Conservation (phyloP, 2,888 invertebrate genomes). For the Harpalus rubripes region DNA sequence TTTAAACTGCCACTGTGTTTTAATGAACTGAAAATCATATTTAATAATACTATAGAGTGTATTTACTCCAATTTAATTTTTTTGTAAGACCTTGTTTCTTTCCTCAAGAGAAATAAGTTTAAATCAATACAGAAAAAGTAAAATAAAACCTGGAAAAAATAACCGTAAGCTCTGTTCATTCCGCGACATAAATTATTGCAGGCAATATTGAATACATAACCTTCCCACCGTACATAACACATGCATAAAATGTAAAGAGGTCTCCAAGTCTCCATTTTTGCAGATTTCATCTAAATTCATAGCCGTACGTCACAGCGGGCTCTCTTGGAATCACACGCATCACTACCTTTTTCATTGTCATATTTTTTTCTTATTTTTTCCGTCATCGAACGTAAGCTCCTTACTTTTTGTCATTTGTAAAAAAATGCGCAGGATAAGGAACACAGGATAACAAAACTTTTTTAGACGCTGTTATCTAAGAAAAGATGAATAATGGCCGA, state of each 20-base stretch:
- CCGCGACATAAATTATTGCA: slow-evolving; percentile 21
- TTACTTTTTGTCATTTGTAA: slow-evolving; percentile 7
- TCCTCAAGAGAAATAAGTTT: no score
- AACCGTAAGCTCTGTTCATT: slow-evolving; percentile 13
- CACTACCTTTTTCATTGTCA: slow-evolving; percentile 12
- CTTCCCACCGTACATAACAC: slow-evolving; percentile 18
- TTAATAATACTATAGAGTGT: no score
- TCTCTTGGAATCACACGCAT: slow-evolving; percentile 11
- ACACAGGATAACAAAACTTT: not conserved
- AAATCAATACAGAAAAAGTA: no score
- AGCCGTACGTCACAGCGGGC: slow-evolving; percentile 33
- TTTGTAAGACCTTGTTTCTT: no score
- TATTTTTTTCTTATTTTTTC: slow-evolving; percentile 15
- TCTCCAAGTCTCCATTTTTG: slow-evolving; percentile 27
- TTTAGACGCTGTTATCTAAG: not conserved
- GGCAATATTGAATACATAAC: slow-evolving; percentile 43
- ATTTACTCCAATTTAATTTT: no score
- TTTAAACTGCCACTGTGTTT: no score
- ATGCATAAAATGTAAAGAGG: slow-evolving; percentile 31
- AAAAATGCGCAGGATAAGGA: not conserved
- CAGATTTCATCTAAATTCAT: slow-evolving; percentile 51
- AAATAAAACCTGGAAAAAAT: slow-evolving; percentile 10
- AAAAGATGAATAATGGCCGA: not conserved
- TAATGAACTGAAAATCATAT: no score
- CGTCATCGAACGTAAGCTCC: not conserved